These are phyloP conservation scores for Zonitis immaculata DNA, from an alignment of 2,888 invertebrate species.

Conservation along the genomic window DNA sequence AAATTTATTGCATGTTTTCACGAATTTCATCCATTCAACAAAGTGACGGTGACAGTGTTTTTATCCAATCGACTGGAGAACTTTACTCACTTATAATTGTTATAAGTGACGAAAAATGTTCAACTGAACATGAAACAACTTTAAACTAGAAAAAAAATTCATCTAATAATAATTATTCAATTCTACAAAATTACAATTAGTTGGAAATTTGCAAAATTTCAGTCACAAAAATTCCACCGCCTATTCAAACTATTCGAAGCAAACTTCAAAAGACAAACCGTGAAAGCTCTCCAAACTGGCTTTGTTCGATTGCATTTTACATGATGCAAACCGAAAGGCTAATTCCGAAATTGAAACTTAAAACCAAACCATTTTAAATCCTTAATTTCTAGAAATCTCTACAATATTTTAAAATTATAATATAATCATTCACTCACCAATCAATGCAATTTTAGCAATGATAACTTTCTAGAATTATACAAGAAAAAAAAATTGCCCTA, in stretches of 20 bases:
- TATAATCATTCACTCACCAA: too few species aligned
- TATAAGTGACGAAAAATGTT: background rate
- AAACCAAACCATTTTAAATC: background rate
- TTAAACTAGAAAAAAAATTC: too few species aligned
- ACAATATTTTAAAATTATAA: background rate
- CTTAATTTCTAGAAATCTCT: background rate
- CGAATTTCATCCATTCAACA: background rate
- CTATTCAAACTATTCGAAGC: background rate
- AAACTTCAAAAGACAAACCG: background rate
- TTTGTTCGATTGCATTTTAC: background rate
- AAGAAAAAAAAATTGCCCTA: background rate
- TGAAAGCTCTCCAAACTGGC: background rate
- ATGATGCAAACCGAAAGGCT: background rate
- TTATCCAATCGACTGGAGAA: background rate
- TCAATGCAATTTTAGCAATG: too few species aligned
- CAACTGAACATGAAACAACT: background rate
- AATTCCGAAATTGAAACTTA: background rate
- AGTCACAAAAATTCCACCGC: background rate
- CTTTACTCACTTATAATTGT: background rate
- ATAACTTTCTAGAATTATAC: too few species aligned
- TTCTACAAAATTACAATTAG: too few species aligned
- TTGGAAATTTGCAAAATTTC: too few species aligned
- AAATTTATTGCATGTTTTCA: constrained; percentile 16
- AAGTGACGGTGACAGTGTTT: background rate
- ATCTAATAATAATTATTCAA: too few species aligned